Base-by-base conservation (phyloP, 1,140 invertebrate species). In the Pseudomyrmex sp. region DNA sequence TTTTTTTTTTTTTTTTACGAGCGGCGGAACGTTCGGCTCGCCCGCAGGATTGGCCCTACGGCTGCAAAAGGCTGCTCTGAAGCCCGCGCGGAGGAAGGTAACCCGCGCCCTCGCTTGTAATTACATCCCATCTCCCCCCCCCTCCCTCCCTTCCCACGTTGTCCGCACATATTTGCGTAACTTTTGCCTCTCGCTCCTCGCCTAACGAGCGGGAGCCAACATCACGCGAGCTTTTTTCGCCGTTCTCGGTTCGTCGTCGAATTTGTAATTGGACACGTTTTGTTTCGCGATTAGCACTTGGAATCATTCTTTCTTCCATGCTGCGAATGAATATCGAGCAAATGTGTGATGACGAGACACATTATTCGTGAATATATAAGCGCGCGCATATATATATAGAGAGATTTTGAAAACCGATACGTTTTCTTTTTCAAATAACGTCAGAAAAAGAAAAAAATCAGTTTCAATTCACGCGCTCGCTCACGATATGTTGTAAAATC, bases 101-200 rank as follows among this genome's bases (percentile, higher is more conserved):
- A 26, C 2, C 13, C 54, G 65, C 44, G 26, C 23, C 54, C 44
- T 59, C 44, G 52, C 54, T 80, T 80, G 66, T 72, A 80, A 72
- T 72, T 80, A 80, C 54, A 59, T 69, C 52, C 15, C 18, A 44
- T 12, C 44, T 46, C 20, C 15, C 20, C 15, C 23, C 18, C 18
- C 18, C 18, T 0, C 18, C 20, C 15, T 23, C 15, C 20, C 15
- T 23, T 68, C 44, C 13, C 8, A 23, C 23, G 50, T 35, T 48
- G 61, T 59, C 35, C 35, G 9, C 79, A 84, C 87, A 88, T 87
- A 84, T 89, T 90, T 90, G 75, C 89, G 85, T 91, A 90, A 89
- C 87, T 91, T 89, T 88, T 88, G 84, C 74, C 23, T 35, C 59
- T 35, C 59, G 44, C 62, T 86, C 79, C 77, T 66, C 48, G 72